Evolutionary conservation across 2,113 vertebrate species (phyloP).

Genomic region (Pyrgilauda ruficollis): DNA sequence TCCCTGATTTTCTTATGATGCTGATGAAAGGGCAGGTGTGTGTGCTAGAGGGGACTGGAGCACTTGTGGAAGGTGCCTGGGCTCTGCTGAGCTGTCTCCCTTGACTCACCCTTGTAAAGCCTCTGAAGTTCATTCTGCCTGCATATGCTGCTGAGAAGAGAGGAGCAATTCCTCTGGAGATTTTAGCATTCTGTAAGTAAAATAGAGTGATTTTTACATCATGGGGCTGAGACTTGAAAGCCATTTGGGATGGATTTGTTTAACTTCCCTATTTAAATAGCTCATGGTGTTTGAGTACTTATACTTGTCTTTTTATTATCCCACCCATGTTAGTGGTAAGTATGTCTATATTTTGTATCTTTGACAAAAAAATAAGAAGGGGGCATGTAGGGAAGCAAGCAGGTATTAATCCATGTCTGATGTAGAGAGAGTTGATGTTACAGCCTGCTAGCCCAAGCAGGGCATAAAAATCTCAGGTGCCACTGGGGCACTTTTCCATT

Average conservation of each 20-base stretch:
- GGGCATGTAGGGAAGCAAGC: neutral
- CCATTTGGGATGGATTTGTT: slow-evolving; percentile 7
- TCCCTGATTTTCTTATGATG: neutral
- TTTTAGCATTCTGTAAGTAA: neutral
- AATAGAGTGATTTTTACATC: neutral
- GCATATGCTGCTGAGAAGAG: neutral
- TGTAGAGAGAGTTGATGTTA: neutral
- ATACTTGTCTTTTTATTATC: neutral
- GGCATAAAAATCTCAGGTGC: neutral
- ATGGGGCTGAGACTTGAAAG: neutral
- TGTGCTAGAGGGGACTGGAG: neutral
- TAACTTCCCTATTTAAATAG: slow-evolving; percentile 8
- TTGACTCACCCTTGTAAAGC: neutral
- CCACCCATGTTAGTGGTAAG: neutral
- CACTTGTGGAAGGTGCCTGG: neutral
- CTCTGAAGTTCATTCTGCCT: neutral
- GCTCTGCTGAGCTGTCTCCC: neutral
- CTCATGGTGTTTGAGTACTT: neutral
- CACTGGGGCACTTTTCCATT: neutral
- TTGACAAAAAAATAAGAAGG: neutral
- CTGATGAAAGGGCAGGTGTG: neutral
- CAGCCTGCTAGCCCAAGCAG: neutral
- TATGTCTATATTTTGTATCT: neutral
- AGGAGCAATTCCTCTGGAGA: neutral
- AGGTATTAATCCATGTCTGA: neutral